A percentile compares a stretch with the other conserved stretches of the same genome.
Evolutionary conservation across 1,140 invertebrate species (phyloP).

Genomic region (Schlechtendalia chinensis): DNA sequence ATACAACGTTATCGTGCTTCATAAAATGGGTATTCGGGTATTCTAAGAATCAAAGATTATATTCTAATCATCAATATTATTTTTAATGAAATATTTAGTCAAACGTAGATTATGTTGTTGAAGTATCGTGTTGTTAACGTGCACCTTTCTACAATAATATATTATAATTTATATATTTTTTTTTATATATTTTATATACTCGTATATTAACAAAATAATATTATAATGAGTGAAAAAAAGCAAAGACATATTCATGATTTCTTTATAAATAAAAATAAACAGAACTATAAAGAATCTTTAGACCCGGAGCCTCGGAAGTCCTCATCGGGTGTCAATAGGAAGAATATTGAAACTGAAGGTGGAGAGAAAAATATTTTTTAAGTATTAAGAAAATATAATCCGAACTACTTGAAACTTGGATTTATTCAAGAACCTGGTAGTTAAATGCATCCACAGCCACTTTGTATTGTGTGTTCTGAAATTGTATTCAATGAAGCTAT

Average conservation of each 20-base stretch:
- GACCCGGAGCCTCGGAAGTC: background rate
- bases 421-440: no score
- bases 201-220: no score
- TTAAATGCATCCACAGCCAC: background rate
- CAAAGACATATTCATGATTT: constrained; percentile 13
- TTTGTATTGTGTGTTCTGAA: background rate
- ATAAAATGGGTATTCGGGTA: background rate
- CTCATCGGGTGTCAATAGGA: background rate
- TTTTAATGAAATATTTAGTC: constrained; percentile 26
- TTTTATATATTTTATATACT: background rate
- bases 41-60: background rate
- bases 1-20: background rate
- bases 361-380: background rate
- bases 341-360: background rate
- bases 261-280: no score
- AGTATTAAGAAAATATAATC: constrained; percentile 13
- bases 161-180: constrained; percentile 1
- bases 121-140: constrained; percentile 3
- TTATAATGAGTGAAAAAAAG: constrained; percentile 15
- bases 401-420: constrained; percentile 12
- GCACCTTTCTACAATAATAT: background rate
- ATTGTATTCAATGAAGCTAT: background rate
- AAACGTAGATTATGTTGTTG: background rate
- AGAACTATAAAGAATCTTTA: background rate
- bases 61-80: background rate